Conservation (phyloP, 2,888 invertebrate genomes). For the Hirudinaria manillensis region DNA sequence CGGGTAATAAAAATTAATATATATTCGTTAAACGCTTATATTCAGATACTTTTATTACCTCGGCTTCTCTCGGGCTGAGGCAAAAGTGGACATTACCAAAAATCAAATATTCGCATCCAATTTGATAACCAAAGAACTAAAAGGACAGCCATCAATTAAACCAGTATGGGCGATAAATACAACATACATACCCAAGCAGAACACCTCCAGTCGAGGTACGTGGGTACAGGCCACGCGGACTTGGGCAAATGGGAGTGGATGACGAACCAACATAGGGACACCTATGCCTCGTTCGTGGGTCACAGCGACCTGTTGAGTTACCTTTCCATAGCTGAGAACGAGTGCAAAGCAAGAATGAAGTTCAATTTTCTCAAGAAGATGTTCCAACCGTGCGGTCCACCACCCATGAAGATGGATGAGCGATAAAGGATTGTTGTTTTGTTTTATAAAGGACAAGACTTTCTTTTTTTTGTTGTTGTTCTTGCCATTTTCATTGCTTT, state of each 20-base stretch:
- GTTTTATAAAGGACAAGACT: too few relatives aligned
- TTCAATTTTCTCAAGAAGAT: constrained; percentile 94
- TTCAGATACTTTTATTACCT: too few relatives aligned
- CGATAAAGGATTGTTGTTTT: too few relatives aligned
- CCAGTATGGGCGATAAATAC: constrained; percentile 86
- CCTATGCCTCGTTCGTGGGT: constrained; percentile 87
- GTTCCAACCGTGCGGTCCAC: constrained; percentile 97
- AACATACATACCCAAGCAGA: constrained; percentile 98
- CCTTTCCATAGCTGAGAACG: constrained; percentile 94
- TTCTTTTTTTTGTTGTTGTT: too few relatives aligned
- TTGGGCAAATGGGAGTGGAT: constrained; percentile 95
- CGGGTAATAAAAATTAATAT: too few relatives aligned
- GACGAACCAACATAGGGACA: constrained; percentile 93
- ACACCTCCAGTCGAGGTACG: constrained; percentile 97
- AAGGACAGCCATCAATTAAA: too few relatives aligned
- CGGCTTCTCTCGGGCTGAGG: too few relatives aligned
- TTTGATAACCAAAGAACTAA: too few relatives aligned
- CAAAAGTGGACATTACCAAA: too few relatives aligned
- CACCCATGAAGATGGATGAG: constrained; percentile 90
- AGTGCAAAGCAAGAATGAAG: constrained; percentile 85
- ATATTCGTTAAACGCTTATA: too few relatives aligned
- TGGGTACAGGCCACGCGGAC: constrained; percentile 95
- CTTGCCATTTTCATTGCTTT: too few relatives aligned
- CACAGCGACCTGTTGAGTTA: constrained; percentile 90
- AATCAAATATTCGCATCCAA: too few relatives aligned